Evolutionary conservation across 1,140 invertebrate genomes (phyloP), one percentile per base, ranked within the genome.

Genomic region (Danaus plexippus): DNA sequence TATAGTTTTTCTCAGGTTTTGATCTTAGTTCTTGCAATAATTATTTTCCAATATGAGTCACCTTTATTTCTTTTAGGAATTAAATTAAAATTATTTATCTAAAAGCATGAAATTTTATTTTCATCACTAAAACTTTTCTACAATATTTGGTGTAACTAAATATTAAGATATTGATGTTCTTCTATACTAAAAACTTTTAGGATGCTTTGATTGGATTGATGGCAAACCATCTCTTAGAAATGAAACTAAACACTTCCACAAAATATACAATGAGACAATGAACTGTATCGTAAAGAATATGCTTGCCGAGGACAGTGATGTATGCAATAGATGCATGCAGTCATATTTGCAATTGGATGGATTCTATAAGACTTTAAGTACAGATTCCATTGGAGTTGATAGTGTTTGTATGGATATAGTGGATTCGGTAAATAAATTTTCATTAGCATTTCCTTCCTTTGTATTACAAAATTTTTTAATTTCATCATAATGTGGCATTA

Each of bases 341-440:
- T 67, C 72, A n/a, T 90, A 90, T 71, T 9, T 85, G 15, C 64
- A 77, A 54, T 69, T 90, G 43, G 87, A 89, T 69, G 69, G 83
- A 58, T 90, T 83, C 72, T 90, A 90, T 66, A 76, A 80, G 65
- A 82, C 86, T 49, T 77, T 90, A 52, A 90, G 89, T 56, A 57
- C 56, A 66, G 87, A 88, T 71, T 71, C 84, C 56, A 88, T 89
- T 71, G 88, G 89, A 52, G 82, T 88, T 48, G 88, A 88, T 52
- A 86, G 82, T 65, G 75, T 89, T 50, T 90, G 89, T 65, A 89
- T 90, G 88, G 89, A 90, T 73, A 88, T 90, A 69, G 88, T 90
- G 46, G 89, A 90, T 78, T 80, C 86, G 61, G 89, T 90, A 77
- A 86, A 83, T 79, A 45, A 22, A 56, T 49, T 18, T 61, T 63